These are phyloP conservation scores for Masnerella sp. DNA, from an alignment of 2,888 invertebrate species.

Conservation along the genomic window DNA sequence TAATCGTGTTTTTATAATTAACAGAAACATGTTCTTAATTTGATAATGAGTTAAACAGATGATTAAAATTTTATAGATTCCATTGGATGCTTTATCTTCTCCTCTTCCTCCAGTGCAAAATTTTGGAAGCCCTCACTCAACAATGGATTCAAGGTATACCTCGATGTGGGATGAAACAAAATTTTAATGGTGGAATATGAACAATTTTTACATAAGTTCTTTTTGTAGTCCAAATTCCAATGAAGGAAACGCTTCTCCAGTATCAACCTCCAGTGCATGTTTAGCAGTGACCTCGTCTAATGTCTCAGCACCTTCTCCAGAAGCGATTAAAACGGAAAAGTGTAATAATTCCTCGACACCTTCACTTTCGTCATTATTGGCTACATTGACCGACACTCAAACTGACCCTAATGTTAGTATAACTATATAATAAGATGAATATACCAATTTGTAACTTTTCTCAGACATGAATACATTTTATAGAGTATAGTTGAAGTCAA, in stretches of 20 bases:
- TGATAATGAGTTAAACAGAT: background rate
- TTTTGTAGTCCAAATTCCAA: conserved; percentile 57
- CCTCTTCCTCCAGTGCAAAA: conserved; percentile 62
- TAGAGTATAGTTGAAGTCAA: too few relatives aligned
- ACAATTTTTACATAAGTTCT: too few relatives aligned
- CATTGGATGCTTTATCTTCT: conserved; percentile 71
- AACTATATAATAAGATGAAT: too few relatives aligned
- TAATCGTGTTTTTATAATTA: too few relatives aligned
- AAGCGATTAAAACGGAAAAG: conserved; percentile 51
- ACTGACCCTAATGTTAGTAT: conserved; percentile 66
- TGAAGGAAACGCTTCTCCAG: conserved; percentile 52
- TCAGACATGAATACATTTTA: too few relatives aligned
- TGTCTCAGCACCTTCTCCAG: conserved; percentile 39
- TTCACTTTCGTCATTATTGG: conserved; percentile 67
- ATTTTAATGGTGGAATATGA: too few relatives aligned
- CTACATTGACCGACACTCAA: conserved; percentile 63
- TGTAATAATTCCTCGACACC: conserved; percentile 44
- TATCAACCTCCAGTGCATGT: conserved; percentile 46
- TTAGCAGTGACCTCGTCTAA: conserved; percentile 52
- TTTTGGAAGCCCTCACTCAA: conserved; percentile 68
- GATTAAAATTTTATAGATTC: conserved; percentile 66
- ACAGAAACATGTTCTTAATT: too few relatives aligned
- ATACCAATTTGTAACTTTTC: too few relatives aligned
- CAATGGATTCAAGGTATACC: conserved; percentile 72
- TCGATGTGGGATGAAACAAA: too few relatives aligned